These are phyloP conservation scores for Botia kubotai DNA, from an alignment of 2,797 vertebrate species.

Conservation along the genomic window DNA sequence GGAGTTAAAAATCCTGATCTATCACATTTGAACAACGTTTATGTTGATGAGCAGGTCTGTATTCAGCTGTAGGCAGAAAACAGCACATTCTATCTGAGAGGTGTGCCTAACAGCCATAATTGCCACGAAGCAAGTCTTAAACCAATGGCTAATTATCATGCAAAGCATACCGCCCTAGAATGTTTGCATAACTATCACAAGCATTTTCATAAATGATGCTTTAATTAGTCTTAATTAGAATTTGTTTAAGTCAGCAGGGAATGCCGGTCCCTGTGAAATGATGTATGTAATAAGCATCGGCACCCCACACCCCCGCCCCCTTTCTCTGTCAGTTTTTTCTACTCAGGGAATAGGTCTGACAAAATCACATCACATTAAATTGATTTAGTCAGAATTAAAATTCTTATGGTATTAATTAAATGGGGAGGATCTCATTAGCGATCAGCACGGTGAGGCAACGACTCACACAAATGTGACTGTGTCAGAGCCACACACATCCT, in stretches of 20 bases:
- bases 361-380: constrained; percentile 99
- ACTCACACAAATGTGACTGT: constrained; percentile 97
- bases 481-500: constrained; percentile 77
- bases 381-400: constrained; percentile 99
- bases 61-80: constrained; percentile 92
- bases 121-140: constrained; percentile 98
- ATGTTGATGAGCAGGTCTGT: constrained; percentile 80
- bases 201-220: constrained; percentile 99
- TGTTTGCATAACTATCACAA: constrained; percentile 99
- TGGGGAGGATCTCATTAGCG: constrained; percentile 99
- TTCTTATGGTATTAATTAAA: constrained; percentile 99
- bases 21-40: not conserved
- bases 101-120: constrained; percentile 94
- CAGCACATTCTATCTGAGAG: constrained; percentile 88
- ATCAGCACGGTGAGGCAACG: constrained; percentile 94
- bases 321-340: constrained; percentile 73
- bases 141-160: constrained; percentile 99
- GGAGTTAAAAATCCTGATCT: not conserved
- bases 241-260: constrained; percentile 99
- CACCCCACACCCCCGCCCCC: constrained; percentile 75
- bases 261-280: constrained; percentile 99
- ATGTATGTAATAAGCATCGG: constrained; percentile 99
- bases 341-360: constrained; percentile 99
- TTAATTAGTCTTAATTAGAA: constrained; percentile 99
- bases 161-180: constrained; percentile 99